Evolutionary conservation across 2,113 vertebrate species (phyloP), one percentile per base, ranked within the genome.

Genomic region (Scartelaos histophorus): DNA sequence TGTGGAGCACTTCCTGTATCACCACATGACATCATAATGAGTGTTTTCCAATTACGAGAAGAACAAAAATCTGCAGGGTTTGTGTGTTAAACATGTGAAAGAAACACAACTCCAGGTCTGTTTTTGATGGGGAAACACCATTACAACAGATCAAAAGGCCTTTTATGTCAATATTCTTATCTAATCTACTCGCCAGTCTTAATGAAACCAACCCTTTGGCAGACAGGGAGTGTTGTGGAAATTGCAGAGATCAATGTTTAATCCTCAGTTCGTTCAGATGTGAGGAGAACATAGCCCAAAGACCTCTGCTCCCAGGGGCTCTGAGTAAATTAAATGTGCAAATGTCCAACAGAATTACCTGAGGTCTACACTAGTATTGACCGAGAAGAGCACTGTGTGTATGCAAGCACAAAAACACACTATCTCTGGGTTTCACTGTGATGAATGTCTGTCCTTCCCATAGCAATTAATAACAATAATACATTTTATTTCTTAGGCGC

Each of bases 291-390:
- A 16, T 0, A 73, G 47, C 4, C 58, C 73, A 34, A 66, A 25
- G 19, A 21, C 3, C 16, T 25, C 13, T 51, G 29, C 22, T 49
- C 22, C 46, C 21, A 60, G 24, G 24, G 64, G 68, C 71, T 51
- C 19, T 34, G 45, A 13, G 15, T 67, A 46, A 69, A 80, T 79
- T 69, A 34, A 12, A 68, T 60, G 46, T 25, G 61, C 53, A 38
- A 24, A 77, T 49, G 53, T 12, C 69, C 78, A 65, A 75, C 68
- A 71, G 35, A 66, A 34, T 75, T 60, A 34, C 34, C 43, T 51
- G 0, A 0, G 34, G 56, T 1, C 29, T 54, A 17, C 47, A 11
- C 51, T 12, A 34, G 0, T 62, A 22, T 71, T 57, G 45, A 15
- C 51, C n/a, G 11, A 53, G 53, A 34, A n/a, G 34, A 64, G 61